Conservation (phyloP, 2,797 vertebrate species). For the Euthynnus affinis region DNA sequence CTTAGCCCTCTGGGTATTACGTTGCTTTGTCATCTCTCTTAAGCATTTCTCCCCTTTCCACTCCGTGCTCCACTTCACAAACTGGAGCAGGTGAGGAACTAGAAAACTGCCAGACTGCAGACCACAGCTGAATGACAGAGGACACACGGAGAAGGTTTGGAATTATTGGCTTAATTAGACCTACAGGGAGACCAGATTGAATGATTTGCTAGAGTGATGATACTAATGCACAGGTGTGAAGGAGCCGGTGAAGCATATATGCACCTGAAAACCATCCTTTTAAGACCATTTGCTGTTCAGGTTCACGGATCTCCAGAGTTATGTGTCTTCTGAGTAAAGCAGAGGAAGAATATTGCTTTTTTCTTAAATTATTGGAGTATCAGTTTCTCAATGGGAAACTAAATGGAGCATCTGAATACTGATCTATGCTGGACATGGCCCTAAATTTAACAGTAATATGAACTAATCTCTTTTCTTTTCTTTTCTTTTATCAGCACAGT, state of each 20-base stretch:
- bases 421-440: constrained; percentile 37
- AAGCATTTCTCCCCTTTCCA: constrained; percentile 18
- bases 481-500: neutral
- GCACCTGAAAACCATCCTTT: constrained; percentile 53
- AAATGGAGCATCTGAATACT: constrained; percentile 62
- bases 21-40: constrained; percentile 41
- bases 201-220: constrained; percentile 64
- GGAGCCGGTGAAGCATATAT: constrained; percentile 56
- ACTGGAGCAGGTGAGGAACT: constrained; percentile 30
- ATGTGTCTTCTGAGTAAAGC: constrained; percentile 7
- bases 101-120: constrained; percentile 42
- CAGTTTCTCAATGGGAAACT: constrained; percentile 54
- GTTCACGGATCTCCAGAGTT: constrained; percentile 41
- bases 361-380: constrained; percentile 57
- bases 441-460: constrained; percentile 46
- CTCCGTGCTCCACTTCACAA: constrained; percentile 32
- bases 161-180: constrained; percentile 78
- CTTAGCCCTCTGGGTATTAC: constrained; percentile 21
- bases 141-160: constrained; percentile 49
- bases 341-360: constrained; percentile 48
- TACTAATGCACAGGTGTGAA: constrained; percentile 69
- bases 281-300: constrained; percentile 40
- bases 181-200: constrained; percentile 70
- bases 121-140: constrained; percentile 46
- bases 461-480: neutral